These are phyloP conservation scores for Lucilia sericata DNA, from an alignment of 1,140 invertebrate species.

Conservation along the genomic window DNA sequence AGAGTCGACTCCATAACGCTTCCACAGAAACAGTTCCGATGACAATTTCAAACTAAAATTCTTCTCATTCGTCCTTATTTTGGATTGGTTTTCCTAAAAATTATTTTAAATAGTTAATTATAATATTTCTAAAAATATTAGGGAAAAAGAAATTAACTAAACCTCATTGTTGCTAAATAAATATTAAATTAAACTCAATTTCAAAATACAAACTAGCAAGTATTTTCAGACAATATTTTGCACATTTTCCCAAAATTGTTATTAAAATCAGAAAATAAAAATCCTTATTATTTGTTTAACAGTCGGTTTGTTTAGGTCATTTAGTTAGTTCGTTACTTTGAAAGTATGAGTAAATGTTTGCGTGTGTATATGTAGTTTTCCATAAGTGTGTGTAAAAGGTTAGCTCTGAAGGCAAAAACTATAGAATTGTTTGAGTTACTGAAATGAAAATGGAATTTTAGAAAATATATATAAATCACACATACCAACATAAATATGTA, in stretches of 20 bases:
- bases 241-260: neutral
- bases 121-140: too few species aligned
- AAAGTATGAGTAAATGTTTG: neutral
- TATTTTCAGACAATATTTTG: too few species aligned
- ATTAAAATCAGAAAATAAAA: neutral
- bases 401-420: conserved; percentile 2
- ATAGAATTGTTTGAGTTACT: conserved; percentile 20
- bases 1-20: too few species aligned
- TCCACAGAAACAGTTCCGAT: too few species aligned
- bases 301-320: conserved; percentile 29
- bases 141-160: too few species aligned
- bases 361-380: neutral
- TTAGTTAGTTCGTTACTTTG: conserved; percentile 13
- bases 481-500: neutral
- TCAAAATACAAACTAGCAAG: neutral
- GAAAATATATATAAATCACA: neutral
- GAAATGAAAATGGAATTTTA: conserved; percentile 35
- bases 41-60: too few species aligned
- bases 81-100: too few species aligned
- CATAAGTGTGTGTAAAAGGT: neutral
- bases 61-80: too few species aligned
- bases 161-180: neutral
- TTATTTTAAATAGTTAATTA: too few species aligned
- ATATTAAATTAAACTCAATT: neutral
- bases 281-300: neutral